Percentiles rank a stretch among this genome's conserved stretches.
phyloP scores from a whole-genome alignment of 2,888 invertebrate genomes.

The Apomyelois bistriatella region DNA sequence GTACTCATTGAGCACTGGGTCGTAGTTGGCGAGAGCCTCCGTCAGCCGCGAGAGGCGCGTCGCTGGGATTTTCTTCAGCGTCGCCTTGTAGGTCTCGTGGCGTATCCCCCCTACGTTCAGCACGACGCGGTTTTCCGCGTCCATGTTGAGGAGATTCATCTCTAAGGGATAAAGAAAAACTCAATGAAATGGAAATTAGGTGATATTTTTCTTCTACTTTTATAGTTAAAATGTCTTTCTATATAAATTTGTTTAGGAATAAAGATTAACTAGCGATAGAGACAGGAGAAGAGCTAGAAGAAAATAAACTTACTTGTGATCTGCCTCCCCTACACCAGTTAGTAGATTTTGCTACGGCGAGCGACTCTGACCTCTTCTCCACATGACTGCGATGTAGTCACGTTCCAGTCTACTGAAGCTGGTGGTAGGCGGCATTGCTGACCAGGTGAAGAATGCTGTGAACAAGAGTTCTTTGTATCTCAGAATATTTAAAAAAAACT shows the following conservation, averaged over 20 bases:
- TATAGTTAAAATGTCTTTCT: too few species aligned
- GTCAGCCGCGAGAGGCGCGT: constrained; percentile 95
- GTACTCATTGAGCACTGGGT: constrained; percentile 99
- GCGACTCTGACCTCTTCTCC: constrained; percentile 71
- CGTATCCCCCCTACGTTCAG: constrained; percentile 99
- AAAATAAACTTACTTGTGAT: constrained; percentile 42
- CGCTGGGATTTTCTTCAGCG: constrained; percentile 98
- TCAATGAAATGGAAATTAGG: too few species aligned
- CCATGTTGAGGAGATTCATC: constrained; percentile 96
- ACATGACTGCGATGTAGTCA: constrained; percentile 68
- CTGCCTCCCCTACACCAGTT: constrained; percentile 33
- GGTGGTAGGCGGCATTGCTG: constrained; percentile 58
- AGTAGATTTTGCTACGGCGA: constrained; percentile 56
- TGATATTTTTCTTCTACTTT: neutral
- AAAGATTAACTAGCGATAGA: too few species aligned
- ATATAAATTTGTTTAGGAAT: too few species aligned
- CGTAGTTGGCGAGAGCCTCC: constrained; percentile 99
- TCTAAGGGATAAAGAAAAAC: constrained; percentile 39
- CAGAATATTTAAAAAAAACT: neutral
- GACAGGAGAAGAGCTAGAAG: too few species aligned
- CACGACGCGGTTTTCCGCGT: constrained; percentile 98
- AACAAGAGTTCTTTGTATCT: constrained; percentile 1
- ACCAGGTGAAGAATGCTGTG: constrained; percentile 38
- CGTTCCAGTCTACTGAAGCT: constrained; percentile 59
- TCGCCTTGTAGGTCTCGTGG: constrained; percentile 97